Conservation (phyloP, 2,797 vertebrate species). For the Intellagama lesueurii region DNA sequence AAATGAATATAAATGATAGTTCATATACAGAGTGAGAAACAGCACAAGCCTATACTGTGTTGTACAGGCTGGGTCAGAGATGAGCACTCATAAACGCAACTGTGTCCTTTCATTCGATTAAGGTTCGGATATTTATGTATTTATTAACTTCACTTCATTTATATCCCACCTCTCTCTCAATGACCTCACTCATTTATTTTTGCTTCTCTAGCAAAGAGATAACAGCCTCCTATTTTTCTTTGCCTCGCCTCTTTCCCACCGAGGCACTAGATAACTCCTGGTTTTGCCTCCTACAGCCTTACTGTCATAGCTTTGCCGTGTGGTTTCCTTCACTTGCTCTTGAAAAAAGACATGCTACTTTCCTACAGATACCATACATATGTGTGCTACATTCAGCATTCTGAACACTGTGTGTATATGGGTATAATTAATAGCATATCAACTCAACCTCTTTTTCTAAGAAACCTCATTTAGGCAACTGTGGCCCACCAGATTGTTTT, state of each 20-base stretch:
- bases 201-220: not conserved
- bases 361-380: not conserved
- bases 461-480: not conserved
- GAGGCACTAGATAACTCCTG: not conserved
- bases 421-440: not conserved
- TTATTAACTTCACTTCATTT: not conserved
- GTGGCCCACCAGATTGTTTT: no score
- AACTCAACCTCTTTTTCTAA: not conserved
- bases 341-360: no score
- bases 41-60: no score
- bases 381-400: not conserved
- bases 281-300: not conserved
- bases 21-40: slow-evolving; percentile 3
- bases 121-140: no score
- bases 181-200: no score
- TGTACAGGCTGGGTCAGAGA: not conserved
- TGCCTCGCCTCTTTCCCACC: not conserved
- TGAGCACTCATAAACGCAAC: not conserved
- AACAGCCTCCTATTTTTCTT: not conserved
- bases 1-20: slow-evolving; percentile 17
- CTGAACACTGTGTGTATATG: not conserved
- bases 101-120: not conserved
- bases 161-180: no score
- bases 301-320: not conserved
- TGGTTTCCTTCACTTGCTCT: not conserved